phyloP scores from a whole-genome alignment of 1,140 invertebrate genomes.

The Calosoma granatense region DNA sequence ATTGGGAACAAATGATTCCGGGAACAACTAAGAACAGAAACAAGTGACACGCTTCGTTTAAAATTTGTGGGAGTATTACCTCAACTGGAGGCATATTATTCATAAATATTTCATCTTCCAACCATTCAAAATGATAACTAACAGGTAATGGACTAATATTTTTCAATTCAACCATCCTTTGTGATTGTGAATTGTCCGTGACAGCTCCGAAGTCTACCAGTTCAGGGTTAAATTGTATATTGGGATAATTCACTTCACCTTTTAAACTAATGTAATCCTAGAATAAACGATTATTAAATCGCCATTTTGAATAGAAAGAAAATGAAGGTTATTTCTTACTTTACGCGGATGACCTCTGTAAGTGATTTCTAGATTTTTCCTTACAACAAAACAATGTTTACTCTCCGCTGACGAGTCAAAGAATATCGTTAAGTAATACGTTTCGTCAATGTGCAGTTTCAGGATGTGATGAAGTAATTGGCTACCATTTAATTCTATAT shows the following conservation, averaged over 20 bases:
- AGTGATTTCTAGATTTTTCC: constrained; percentile 17
- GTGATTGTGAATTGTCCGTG: constrained; percentile 25
- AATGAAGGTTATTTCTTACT: constrained; percentile 13
- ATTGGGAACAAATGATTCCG: too few relatives aligned
- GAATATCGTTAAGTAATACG: constrained; percentile 14
- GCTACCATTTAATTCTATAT: constrained; percentile 13
- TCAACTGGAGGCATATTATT: background rate
- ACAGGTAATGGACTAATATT: constrained; percentile 39
- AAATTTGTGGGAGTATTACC: too few relatives aligned
- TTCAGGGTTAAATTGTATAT: constrained; percentile 27
- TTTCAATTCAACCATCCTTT: constrained; percentile 29
- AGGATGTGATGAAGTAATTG: background rate
- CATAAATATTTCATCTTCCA: constrained; percentile 21
- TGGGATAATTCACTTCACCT: constrained; percentile 38
- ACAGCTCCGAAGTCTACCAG: constrained; percentile 33
- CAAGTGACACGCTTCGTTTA: too few relatives aligned
- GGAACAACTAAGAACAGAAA: too few relatives aligned
- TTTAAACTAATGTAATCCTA: constrained; percentile 36
- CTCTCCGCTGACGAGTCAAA: constrained; percentile 19
- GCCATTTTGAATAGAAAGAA: constrained; percentile 12
- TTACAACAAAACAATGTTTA: constrained; percentile 15
- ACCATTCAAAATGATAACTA: constrained; percentile 33
- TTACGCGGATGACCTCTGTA: constrained; percentile 21
- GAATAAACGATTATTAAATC: constrained; percentile 14
- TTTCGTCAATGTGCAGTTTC: constrained; percentile 4